Evolutionary conservation across 2,888 invertebrate species (phyloP).

Genomic region (Noctua janthina): DNA sequence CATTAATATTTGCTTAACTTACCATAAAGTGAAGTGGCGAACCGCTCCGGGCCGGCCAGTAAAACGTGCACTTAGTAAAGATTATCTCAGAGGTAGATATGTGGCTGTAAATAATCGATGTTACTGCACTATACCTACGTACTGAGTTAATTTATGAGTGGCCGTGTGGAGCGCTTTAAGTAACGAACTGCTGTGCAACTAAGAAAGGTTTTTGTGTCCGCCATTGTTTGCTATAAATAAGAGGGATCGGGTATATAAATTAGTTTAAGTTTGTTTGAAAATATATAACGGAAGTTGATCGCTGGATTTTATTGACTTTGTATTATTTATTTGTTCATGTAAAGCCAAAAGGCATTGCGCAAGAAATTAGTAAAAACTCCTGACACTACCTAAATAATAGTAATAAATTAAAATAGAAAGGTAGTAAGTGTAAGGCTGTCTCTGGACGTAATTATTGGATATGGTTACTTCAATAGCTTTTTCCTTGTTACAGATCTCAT

Average conservation of each 20-base stretch:
- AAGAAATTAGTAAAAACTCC: not conserved
- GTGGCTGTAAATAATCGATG: constrained; percentile 80
- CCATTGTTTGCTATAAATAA: constrained; percentile 47
- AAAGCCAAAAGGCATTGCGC: not conserved
- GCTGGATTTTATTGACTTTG: not conserved
- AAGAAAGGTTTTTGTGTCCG: constrained; percentile 44
- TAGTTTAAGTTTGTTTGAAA: constrained; percentile 2
- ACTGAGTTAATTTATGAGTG: constrained; percentile 77
- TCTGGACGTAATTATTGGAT: not conserved
- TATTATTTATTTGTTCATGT: constrained; percentile 23
- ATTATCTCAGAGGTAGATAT: constrained; percentile 77
- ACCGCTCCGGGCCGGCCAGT: constrained; percentile 69
- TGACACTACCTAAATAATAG: not conserved
- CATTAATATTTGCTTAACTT: constrained; percentile 86
- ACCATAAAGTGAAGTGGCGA: constrained; percentile 81
- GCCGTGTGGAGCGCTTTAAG: constrained; percentile 57
- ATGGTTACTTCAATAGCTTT: constrained; percentile 24
- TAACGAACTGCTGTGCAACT: constrained; percentile 62
- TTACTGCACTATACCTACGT: constrained; percentile 74
- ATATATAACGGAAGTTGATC: constrained; percentile 14
- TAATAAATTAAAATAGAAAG: not conserved
- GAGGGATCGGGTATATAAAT: constrained; percentile 44
- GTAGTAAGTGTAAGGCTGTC: not conserved
- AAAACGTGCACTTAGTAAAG: constrained; percentile 81
- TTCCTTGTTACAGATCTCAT: constrained; percentile 80